A percentile compares a stretch with the other conserved stretches of the same genome.
Conservation (phyloP, 2,113 vertebrate species). For the Lepus americanus region DNA sequence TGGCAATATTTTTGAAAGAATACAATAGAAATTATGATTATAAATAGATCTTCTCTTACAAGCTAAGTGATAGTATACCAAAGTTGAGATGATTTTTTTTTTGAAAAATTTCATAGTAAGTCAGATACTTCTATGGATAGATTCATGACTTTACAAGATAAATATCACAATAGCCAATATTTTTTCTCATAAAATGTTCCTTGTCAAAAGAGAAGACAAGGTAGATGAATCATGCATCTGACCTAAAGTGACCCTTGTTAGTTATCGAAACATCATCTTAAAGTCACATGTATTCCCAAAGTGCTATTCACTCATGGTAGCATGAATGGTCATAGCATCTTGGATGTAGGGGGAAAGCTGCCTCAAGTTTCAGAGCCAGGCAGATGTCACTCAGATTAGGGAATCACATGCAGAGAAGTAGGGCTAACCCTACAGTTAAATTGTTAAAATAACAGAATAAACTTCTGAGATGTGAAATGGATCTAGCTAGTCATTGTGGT, state of each 20-base stretch:
- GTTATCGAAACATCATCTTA: slow-evolving; percentile 28
- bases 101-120: background rate
- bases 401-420: background rate
- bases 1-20: background rate
- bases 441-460: slow-evolving; percentile 15
- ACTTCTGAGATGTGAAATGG: background rate
- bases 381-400: background rate
- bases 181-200: slow-evolving; percentile 8
- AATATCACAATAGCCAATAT: background rate
- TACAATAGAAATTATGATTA: background rate
- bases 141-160: background rate
- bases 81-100: too few relatives aligned
- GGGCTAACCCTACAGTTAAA: background rate
- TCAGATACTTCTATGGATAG: background rate
- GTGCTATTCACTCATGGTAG: background rate
- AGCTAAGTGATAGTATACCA: background rate
- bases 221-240: background rate
- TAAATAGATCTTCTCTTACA: background rate
- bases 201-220: background rate
- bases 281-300: slow-evolving; percentile 11
- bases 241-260: background rate
- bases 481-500: background rate
- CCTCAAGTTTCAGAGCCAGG: background rate
- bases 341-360: background rate
- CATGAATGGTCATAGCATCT: background rate